Evolutionary conservation across 2,888 invertebrate species (phyloP).

Genomic region (Pristionchus exspectatus): DNA sequence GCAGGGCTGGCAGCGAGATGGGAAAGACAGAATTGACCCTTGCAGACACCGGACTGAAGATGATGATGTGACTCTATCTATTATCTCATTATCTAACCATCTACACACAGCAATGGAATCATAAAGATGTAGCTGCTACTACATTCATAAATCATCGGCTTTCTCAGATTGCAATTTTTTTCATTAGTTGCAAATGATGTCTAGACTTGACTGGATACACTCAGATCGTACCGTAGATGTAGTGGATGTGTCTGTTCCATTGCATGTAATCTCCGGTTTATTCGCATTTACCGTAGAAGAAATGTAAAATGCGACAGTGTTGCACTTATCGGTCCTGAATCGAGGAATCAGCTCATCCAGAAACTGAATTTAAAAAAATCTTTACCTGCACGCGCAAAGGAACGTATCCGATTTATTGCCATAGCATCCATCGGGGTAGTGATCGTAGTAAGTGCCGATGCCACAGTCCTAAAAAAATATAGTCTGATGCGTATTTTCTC

Average conservation of each 20-base stretch:
- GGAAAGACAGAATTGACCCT: too few species aligned
- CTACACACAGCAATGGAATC: neutral
- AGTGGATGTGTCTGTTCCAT: neutral
- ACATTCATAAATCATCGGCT: neutral
- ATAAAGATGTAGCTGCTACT: neutral
- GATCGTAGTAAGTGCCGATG: neutral
- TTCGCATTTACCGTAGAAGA: neutral
- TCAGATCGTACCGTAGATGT: neutral
- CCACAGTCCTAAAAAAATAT: slow-evolving; percentile 35
- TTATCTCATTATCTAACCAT: too few species aligned
- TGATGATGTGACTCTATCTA: too few species aligned
- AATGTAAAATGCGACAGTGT: neutral
- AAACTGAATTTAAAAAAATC: neutral
- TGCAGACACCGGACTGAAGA: too few species aligned
- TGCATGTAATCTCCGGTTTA: neutral
- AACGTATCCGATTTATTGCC: neutral
- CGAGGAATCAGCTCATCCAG: neutral
- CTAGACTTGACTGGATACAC: too few species aligned
- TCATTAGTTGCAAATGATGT: too few species aligned
- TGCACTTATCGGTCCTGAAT: slow-evolving; percentile 26
- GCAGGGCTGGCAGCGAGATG: too few species aligned
- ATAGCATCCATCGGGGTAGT: slow-evolving; percentile 47
- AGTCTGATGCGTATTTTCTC: too few species aligned
- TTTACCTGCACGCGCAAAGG: slow-evolving; percentile 8
- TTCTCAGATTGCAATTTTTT: neutral